phyloP scores from a whole-genome alignment of 2,113 vertebrate genomes.

The Helogale parvula region DNA sequence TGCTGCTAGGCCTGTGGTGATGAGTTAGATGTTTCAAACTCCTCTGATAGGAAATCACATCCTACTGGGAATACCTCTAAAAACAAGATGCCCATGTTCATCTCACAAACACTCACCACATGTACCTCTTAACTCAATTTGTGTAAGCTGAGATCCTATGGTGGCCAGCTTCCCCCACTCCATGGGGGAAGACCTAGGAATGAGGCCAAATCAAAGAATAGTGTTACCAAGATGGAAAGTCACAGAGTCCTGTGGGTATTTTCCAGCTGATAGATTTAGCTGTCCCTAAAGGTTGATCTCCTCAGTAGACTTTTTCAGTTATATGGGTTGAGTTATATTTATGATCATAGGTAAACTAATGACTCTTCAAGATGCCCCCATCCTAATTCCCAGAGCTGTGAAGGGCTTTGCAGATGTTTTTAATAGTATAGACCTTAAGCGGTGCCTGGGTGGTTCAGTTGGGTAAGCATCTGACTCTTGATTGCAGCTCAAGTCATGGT shows the following conservation, averaged over 20 bases:
- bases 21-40: neutral
- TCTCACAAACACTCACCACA: neutral
- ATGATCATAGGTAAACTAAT: neutral
- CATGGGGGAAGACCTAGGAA: neutral
- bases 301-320: neutral
- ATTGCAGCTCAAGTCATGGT: too few species aligned
- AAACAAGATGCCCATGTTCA: neutral
- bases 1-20: neutral
- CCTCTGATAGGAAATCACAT: neutral
- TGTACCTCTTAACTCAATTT: neutral
- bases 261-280: neutral
- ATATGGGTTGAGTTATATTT: neutral
- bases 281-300: neutral
- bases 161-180: neutral
- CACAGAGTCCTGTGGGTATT: neutral
- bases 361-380: neutral
- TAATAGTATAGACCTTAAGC: neutral
- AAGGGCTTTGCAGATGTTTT: neutral
- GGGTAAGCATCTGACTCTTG: too few species aligned
- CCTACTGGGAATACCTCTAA: neutral
- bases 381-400: neutral
- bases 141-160: neutral
- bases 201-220: neutral
- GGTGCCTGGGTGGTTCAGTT: too few species aligned
- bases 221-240: neutral